These are phyloP conservation scores for Rousettus madagascariensis DNA, from an alignment of 2,797 vertebrate genomes.

Conservation along the genomic window DNA sequence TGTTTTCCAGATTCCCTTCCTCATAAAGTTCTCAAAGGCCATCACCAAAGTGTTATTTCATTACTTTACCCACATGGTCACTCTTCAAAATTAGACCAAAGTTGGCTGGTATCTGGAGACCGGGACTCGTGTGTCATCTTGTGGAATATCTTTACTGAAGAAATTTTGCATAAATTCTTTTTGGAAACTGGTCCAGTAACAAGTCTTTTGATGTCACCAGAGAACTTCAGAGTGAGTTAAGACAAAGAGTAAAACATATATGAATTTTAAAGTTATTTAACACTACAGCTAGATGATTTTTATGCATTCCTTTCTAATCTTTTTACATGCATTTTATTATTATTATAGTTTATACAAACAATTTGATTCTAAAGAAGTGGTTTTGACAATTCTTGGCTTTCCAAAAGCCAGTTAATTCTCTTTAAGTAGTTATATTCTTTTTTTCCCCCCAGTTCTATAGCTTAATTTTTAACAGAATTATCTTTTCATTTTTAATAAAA, in stretches of 20 bases:
- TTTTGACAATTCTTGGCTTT: background rate
- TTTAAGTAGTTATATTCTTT: background rate
- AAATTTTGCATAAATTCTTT: slow-evolving; percentile 82
- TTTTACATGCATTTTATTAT: background rate
- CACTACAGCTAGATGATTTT: background rate
- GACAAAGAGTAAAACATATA: background rate
- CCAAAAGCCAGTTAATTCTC: background rate
- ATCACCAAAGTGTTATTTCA: slow-evolving; percentile 82
- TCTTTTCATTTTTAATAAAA: slow-evolving; percentile 2
- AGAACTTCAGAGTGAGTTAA: slow-evolving; percentile 84
- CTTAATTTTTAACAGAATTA: background rate
- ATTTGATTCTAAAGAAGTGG: background rate
- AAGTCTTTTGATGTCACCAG: slow-evolving; percentile 80
- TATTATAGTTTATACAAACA: background rate
- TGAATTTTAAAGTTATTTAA: background rate
- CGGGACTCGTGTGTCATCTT: slow-evolving; percentile 84
- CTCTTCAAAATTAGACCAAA: slow-evolving; percentile 84
- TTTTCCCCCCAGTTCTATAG: background rate
- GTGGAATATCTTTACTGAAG: slow-evolving; percentile 86
- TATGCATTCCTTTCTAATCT: background rate
- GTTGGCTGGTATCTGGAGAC: slow-evolving; percentile 87
- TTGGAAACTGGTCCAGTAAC: slow-evolving; percentile 84
- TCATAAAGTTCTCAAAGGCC: slow-evolving; percentile 82
- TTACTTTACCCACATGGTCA: slow-evolving; percentile 85
- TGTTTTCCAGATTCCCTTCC: slow-evolving; percentile 78